These are phyloP conservation scores for Cheirogaleus medius DNA, from an alignment of 2,113 vertebrate genomes.

Conservation along the genomic window DNA sequence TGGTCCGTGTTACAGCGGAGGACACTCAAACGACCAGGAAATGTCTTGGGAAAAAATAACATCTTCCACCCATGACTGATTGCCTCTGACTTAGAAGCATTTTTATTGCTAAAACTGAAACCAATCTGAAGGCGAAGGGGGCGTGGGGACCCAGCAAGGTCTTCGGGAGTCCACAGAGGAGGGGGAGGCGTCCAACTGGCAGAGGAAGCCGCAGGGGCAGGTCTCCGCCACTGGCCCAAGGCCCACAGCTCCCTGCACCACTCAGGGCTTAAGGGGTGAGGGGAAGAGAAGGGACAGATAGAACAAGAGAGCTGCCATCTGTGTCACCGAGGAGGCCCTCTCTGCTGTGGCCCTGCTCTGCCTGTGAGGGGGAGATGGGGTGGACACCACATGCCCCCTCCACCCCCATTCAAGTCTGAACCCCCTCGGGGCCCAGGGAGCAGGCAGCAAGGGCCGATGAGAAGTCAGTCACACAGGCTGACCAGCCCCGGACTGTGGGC, in stretches of 20 bases:
- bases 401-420: neutral
- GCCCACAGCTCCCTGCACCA: too few relatives aligned
- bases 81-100: neutral
- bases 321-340: neutral
- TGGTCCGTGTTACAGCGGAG: neutral
- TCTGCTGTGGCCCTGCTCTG: neutral
- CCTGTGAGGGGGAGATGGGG: too few relatives aligned
- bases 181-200: neutral
- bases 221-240: neutral
- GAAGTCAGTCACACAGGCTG: neutral
- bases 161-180: neutral
- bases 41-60: neutral
- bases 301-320: neutral
- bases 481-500: neutral
- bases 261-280: neutral
- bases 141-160: fast-evolving
- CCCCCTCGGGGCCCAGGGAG: neutral
- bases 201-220: neutral
- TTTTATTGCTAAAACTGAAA: neutral
- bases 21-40: neutral
- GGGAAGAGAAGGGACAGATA: neutral
- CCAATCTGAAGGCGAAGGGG: neutral
- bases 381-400: neutral
- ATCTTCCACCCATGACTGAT: neutral
- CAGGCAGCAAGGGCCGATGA: neutral